Evolutionary conservation across 1,140 invertebrate species (phyloP), one percentile per base, ranked within the genome.

Genomic region (Sycobia sp.): DNA sequence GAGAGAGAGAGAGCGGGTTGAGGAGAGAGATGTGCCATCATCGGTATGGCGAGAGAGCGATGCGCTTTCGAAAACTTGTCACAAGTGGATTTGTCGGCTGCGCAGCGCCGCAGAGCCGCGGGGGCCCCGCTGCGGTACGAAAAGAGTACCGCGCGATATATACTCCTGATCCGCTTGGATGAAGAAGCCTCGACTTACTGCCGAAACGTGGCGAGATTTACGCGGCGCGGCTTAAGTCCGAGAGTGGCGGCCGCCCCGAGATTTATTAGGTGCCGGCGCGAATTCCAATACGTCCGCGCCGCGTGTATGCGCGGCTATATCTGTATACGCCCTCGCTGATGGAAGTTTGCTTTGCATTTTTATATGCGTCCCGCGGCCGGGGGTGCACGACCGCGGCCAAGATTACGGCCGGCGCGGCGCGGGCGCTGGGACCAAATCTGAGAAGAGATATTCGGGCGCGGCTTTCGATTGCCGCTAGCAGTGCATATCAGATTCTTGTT

Each of bases 121-220:
- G 29, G 29, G 11, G 29, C 5, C 29, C 11, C 29, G 11, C 34
- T 76, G 68, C 69, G 70, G 63, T 72, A 73, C 72, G 29, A 32
- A 32, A 11, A 11, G 29, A 32, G n/a, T n/a, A n/a, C n/a, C n/a
- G n/a, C n/a, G n/a, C n/a, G 29, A 32, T 7, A 32, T n/a, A n/a
- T n/a, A n/a, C n/a, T 71, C 74, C 67, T 80, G 78, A 80, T 80
- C 78, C 79, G 71, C 63, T 67, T 65, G 75, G 71, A 76, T 78
- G 76, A 82, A 75, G n/a, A n/a, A 4, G 29, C 72, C 72, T 72
- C 63, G 77, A 80, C 77, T 81, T 82, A 82, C 71, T 73, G 76
- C 76, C 78, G 76, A 80, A 81, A 82, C 80, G 80, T 80, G 80
- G 76, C 63, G 73, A 80, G 80, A 82, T 81, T 82, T 82, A 79